A percentile compares a stretch with the other conserved stretches of the same genome.
These are phyloP conservation scores for Geopemphigus sp. DNA, from an alignment of 1,140 invertebrate genomes.

Conservation along the genomic window DNA sequence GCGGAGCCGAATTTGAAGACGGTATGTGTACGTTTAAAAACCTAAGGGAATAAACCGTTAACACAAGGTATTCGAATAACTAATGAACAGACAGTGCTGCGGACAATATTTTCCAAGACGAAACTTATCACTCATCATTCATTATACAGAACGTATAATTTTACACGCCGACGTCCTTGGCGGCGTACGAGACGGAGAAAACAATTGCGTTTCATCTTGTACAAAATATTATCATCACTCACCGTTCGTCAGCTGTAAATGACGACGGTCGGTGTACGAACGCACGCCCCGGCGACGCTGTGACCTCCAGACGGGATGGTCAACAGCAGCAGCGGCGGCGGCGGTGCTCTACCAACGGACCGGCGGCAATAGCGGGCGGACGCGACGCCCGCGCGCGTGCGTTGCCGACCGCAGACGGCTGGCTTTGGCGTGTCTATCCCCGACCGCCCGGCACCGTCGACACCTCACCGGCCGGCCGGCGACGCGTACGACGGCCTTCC, in stretches of 20 bases:
- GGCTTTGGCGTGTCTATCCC: background rate
- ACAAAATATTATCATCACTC: conserved; percentile 8
- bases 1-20: no score
- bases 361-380: background rate
- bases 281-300: conserved; percentile 38
- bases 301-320: conserved; percentile 41
- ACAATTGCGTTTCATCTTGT: background rate
- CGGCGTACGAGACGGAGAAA: no score
- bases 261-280: background rate
- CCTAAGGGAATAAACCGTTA: no score
- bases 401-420: conserved; percentile 1
- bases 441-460: background rate
- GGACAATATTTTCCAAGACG: no score
- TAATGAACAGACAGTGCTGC: no score
- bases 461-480: conserved; percentile 21
- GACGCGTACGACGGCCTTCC: background rate
- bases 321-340: background rate
- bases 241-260: conserved; percentile 26
- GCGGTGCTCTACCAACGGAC: background rate
- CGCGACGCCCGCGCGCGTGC: background rate
- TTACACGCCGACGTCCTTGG: background rate
- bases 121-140: no score
- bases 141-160: background rate
- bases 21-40: no score
- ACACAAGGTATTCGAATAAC: no score